Base-by-base conservation (phyloP, 2,113 vertebrate species). In the Bujurquina vittata region DNA sequence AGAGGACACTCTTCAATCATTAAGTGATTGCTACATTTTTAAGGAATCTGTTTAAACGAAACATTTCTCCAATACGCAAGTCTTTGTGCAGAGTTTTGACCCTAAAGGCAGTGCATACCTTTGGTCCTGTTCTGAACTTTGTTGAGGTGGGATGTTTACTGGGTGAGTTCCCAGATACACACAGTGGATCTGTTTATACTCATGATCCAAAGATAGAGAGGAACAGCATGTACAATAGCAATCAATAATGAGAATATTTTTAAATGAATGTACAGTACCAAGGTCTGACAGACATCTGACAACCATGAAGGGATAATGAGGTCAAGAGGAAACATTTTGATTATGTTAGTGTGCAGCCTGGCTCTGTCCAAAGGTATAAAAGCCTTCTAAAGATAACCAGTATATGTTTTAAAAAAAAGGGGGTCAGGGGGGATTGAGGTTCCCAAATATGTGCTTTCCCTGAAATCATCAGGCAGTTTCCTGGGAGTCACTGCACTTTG, bases 301-400 rank as follows among this genome's bases (percentile, higher is more conserved):
- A 72, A 72, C 43, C 43, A 72, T 26, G n/a, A 52, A 72, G 23
- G 63, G 43, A 43, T 31, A 52, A 72, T 72, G 65, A 72, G 43
- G 40, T 18, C 26, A 72, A 18, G 43, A 29, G 49, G 46, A 69
- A 18, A 40, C 29, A 67, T 29, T 49, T 69, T 10, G 65, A 49
- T 49, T 29, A 49, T 10, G 9, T 23, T 49, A 49, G 23, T 26
- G 65, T 69, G 40, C 23, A 3, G 22, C 15, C 10, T 67, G 22
- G 63, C 52, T 67, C 40, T 69, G 40, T 69, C 40, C 40, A 69
- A 49, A 69, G 65, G 40, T 69, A 49, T 23, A 69, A 69, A 69
- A 69, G 3, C 23, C 63, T 3, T 20, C 40, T 69, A 31, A 69
- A 69, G 65, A 72, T 72, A 72, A 72, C 23, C 43, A 31, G 43